phyloP scores from a whole-genome alignment of 2,888 invertebrate species.

The Acleris emargana region DNA sequence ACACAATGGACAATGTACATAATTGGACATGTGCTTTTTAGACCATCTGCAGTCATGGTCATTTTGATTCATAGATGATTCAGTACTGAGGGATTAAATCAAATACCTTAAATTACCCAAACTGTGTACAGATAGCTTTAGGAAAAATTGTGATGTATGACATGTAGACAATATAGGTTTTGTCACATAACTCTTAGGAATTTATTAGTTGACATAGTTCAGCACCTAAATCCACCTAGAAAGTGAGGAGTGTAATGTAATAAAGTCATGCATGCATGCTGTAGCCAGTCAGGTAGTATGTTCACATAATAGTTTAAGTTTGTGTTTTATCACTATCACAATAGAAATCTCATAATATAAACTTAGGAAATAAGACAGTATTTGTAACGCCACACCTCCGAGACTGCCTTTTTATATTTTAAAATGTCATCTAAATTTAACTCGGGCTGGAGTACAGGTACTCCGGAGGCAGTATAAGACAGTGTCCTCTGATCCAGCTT shows the following conservation, averaged over 20 bases:
- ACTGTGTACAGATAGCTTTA: conserved; percentile 80
- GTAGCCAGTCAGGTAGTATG: conserved; percentile 76
- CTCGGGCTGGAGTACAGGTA: conserved; percentile 65
- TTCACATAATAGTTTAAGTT: conserved; percentile 78
- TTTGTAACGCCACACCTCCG: conserved; percentile 81
- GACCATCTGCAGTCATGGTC: no score
- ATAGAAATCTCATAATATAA: conserved; percentile 82
- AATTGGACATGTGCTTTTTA: no score
- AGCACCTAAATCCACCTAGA: conserved; percentile 75
- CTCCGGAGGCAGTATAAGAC: conserved; percentile 61
- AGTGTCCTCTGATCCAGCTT: conserved; percentile 71
- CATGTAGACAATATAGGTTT: conserved; percentile 83
- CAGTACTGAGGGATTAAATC: no score
- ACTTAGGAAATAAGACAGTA: conserved; percentile 80
- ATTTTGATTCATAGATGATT: no score
- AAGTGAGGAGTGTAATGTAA: conserved; percentile 68
- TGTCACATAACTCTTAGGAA: conserved; percentile 80
- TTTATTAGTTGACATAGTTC: conserved; percentile 76
- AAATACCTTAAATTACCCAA: conserved; percentile 68
- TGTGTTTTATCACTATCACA: conserved; percentile 81
- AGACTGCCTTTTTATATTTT: conserved; percentile 84
- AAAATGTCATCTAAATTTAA: conserved; percentile 74
- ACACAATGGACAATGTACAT: no score
- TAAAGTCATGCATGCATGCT: conserved; percentile 73
- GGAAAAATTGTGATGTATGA: conserved; percentile 85